phyloP scores from a whole-genome alignment of 1,140 invertebrate genomes.

The Drosophila sproati region DNA sequence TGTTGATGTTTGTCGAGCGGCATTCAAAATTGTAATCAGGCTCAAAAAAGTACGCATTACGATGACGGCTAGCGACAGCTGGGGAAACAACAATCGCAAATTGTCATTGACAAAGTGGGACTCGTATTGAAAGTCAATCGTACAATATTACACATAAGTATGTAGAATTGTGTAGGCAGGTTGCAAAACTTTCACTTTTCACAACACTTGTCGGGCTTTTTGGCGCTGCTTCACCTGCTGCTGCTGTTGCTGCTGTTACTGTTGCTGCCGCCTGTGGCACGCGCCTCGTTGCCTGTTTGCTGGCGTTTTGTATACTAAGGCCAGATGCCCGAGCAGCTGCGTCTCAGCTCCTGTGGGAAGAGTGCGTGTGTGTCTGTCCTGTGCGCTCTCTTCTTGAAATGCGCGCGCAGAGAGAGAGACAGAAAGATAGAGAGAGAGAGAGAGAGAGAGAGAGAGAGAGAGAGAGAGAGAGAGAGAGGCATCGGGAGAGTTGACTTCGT shows the following conservation, averaged over 20 bases:
- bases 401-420: conserved; percentile 61
- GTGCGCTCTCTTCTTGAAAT: conserved; percentile 26
- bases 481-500: conserved; percentile 46
- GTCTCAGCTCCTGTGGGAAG: conserved; percentile 71
- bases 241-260: conserved; percentile 16
- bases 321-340: conserved; percentile 69
- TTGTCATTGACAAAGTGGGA: neutral
- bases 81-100: neutral
- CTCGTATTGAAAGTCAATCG: neutral
- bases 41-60: neutral
- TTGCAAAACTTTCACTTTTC: conserved; percentile 70
- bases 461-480: conserved; percentile 38
- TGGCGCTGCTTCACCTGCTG: conserved; percentile 32
- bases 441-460: conserved; percentile 19
- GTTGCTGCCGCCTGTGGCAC: conserved; percentile 42
- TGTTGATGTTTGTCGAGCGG: conserved; percentile 14
- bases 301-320: conserved; percentile 71
- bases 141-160: conserved; percentile 54
- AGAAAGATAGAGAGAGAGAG: conserved; percentile 33
- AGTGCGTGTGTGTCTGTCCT: conserved; percentile 26
- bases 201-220: conserved; percentile 59
- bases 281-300: conserved; percentile 40
- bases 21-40: conserved; percentile 17
- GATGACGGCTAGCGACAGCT: conserved; percentile 4
- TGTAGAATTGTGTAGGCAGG: conserved; percentile 26